Evolutionary conservation across 2,797 vertebrate genomes (phyloP), one percentile per base, ranked within the genome.

Genomic region (Sarcoramphus papa): DNA sequence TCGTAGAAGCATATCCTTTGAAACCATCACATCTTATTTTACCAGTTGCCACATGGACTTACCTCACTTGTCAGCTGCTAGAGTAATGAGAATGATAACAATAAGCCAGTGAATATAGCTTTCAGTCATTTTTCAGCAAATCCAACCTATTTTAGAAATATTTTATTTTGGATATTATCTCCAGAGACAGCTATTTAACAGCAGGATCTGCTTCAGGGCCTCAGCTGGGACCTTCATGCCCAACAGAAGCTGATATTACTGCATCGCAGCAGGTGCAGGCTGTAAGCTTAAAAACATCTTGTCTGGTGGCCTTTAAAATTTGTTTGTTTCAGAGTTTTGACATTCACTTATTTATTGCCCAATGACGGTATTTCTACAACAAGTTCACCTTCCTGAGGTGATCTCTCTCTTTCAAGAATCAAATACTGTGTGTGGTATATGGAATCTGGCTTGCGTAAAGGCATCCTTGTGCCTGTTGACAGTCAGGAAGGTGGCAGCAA

Each of bases 151-250:
- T 82, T 76, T n/a, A 73, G 84, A 79, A 72, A 75, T 89, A 72
- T 84, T 93, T 93, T 53, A 53, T 72, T 89, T 91, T 51, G 9
- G 4, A 43, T 90, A 56, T 70, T 77, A 92, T 94, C 80, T 90
- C 91, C 82, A 86, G 79, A 96, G 92, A 95, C 53, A 93, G 92
- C 95, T 95, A 84, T 64, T 94, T 95, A 94, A 88, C 80, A 95
- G 88, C 76, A 91, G 89, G 82, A 94, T 73, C 59, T 88, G 91
- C 85, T 78, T 77, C 80, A 85, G 89, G 92, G 87, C 50, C 86
- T 92, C 85, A 97, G 94, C 94, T 97, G 94, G 91, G 70, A 92
- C 87, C 78, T 76, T 85, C 69, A 75, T 7, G 14, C 69, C 83
- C 94, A 95, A 6, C 85, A 96, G 92, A 95, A 96, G 51, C 57